Conservation (phyloP, 2,113 vertebrate species). For the Calyptomena viridis region DNA sequence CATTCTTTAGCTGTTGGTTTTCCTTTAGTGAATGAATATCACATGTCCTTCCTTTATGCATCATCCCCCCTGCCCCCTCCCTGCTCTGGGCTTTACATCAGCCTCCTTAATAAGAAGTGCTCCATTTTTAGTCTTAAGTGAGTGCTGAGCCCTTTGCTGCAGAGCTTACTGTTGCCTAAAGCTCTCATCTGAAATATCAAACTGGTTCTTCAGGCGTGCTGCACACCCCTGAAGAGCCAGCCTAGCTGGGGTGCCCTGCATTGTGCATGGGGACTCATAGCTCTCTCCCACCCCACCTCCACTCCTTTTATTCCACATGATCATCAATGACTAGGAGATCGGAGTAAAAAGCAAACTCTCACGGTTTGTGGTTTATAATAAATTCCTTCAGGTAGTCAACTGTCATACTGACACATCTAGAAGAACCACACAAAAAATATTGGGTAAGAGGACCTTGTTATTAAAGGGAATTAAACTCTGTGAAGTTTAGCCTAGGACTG, state of each 20-base stretch:
- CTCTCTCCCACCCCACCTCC: neutral
- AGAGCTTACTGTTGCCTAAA: neutral
- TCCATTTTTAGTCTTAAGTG: slow-evolving; percentile 39
- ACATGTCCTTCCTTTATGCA: neutral
- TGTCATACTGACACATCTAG: neutral
- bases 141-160: neutral
- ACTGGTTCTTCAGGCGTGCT: neutral
- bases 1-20: slow-evolving; percentile 3
- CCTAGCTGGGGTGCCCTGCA: neutral
- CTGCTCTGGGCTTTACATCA: slow-evolving; percentile 29
- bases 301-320: neutral
- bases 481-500: neutral
- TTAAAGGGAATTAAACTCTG: neutral
- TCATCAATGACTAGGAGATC: neutral
- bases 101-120: slow-evolving; percentile 41
- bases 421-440: neutral
- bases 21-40: slow-evolving; percentile 56
- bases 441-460: neutral
- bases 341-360: neutral
- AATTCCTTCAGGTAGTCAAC: neutral
- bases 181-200: neutral
- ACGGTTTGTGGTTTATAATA: neutral
- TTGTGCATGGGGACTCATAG: neutral
- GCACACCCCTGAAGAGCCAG: neutral
- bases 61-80: neutral